phyloP scores from a whole-genome alignment of 2,797 vertebrate species.

The Poecilia gillii region DNA sequence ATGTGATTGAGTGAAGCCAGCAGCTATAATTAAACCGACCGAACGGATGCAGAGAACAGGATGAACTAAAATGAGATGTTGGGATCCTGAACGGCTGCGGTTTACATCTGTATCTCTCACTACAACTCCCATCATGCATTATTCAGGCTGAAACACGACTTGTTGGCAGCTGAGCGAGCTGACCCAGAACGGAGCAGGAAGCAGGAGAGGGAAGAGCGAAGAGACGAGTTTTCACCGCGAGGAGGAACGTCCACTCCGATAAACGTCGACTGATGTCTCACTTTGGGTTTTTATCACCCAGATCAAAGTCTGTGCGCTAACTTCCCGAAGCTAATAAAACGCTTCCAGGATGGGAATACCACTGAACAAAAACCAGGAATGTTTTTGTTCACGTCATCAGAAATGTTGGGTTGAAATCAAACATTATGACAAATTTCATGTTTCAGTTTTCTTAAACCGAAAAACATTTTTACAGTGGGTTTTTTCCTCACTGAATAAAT shows the following conservation, averaged over 20 bases:
- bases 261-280: slow-evolving; percentile 3
- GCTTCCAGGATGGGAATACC: not conserved
- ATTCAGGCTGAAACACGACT: slow-evolving; percentile 48
- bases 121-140: slow-evolving; percentile 71
- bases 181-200: slow-evolving; percentile 41
- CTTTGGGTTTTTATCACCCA: not conserved
- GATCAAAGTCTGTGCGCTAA: not conserved
- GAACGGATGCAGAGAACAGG: not conserved
- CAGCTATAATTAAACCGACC: not conserved
- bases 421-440: not conserved
- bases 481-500: not conserved
- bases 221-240: slow-evolving; percentile 27
- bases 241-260: slow-evolving; percentile 9
- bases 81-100: slow-evolving; percentile 6
- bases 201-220: slow-evolving; percentile 16
- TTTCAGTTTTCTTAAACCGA: not conserved
- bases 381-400: not conserved
- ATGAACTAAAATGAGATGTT: not conserved
- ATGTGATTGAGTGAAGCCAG: not conserved
- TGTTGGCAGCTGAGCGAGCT: slow-evolving; percentile 13
- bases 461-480: not conserved
- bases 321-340: not conserved
- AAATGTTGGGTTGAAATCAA: not conserved
- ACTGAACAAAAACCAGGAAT: not conserved
- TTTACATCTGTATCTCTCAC: slow-evolving; percentile 34